Evolutionary conservation across 2,888 invertebrate species (phyloP), one percentile per base, ranked within the genome.

Genomic region (Brachypalpus laphriformis): DNA sequence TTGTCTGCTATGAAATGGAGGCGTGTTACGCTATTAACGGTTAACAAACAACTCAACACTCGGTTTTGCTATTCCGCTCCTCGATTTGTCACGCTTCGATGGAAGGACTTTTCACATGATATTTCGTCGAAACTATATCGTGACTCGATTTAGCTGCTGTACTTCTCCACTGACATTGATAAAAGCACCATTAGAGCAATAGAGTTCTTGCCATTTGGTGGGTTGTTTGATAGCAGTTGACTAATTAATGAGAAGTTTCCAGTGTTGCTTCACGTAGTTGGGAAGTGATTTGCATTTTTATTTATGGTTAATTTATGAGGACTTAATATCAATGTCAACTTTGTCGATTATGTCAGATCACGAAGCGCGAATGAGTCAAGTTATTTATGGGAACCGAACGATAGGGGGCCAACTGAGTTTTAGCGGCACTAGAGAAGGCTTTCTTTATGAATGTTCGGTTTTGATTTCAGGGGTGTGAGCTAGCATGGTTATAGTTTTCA

Each of bases 261-360:
- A 31, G 42, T 16, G 37, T 28, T 61, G 61, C 18, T 61, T 72
- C 37, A 8, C 18, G 42, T 40, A 61, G 40, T 51, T 14, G 22
- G 34, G 47, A 61, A 51, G 40, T 56, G 31, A 74, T 74, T 74
- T 63, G 74, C 74, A 74, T 74, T 74, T 74, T 54, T 63, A 74
- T 74, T 65, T 74, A 63, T 74, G 63, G 6, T 28, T 56, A 70
- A 54, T 56, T 70, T 70, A 45, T 56, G 54, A 54, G 54, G 42
- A 45, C 31, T 63, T 63, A 74, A 74, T 74, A 31, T 37, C 14
- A 66, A 40, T 25, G 61, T 51, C 49, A 72, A 72, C 51, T 61
- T 51, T 49, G 59, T 25, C 49, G 59, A 57, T 71, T 72, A 72
- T 72, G 37, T 72, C 28, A 42, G 40, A 72, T 49, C 72, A 72